Evolutionary conservation across 2,797 vertebrate genomes (phyloP), one percentile per base, ranked within the genome.

Genomic region (Pangasius djambal): DNA sequence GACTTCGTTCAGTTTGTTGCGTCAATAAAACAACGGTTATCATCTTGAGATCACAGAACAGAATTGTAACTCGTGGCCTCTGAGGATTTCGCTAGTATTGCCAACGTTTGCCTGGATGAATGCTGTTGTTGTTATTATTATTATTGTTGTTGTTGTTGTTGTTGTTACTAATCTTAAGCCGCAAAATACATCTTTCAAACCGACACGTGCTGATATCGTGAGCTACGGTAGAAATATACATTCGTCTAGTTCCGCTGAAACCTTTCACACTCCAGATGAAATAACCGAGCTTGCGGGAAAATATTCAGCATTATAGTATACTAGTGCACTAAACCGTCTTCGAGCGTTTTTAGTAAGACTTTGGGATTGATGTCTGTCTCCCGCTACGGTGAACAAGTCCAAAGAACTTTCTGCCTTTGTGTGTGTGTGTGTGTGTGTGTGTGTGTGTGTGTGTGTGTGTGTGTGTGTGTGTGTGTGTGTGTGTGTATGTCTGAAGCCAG

Each of bases 381-480:
- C 79, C 40, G 57, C 79, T 82, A 61, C 0, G 5, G 55, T 82
- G 55, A 82, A 28, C 55, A 61, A 82, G 79, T 82, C 79, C 79
- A 82, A 82, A 82, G 79, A 82, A 61, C 34, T 61, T 59, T 34
- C 57, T 44, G 78, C 52, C 77, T 83, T 37, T 63, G 59, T 28
- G 20, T 37, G 79, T 8, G 31, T 16, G 55, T 2, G 55, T 83
- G 81, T 44, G 59, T 28, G 34, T 37, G 79, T 7, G 31, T 7
- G 52, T 2, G 55, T 22, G 81, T 40, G 28, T 50, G 79, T 12
- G 20, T 31, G 79, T 44, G 31, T 63, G 79, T 34, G 34, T 83
- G 52, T 82, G n/a, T 25, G 55, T 59, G 16, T 59, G 55, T 40
- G 9, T 37, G 31, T 28, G 48, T 18, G 13, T 15, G 48, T 2